These are phyloP conservation scores for Drosophila willistoni DNA, from an alignment of 1,140 invertebrate genomes.

Conservation along the genomic window DNA sequence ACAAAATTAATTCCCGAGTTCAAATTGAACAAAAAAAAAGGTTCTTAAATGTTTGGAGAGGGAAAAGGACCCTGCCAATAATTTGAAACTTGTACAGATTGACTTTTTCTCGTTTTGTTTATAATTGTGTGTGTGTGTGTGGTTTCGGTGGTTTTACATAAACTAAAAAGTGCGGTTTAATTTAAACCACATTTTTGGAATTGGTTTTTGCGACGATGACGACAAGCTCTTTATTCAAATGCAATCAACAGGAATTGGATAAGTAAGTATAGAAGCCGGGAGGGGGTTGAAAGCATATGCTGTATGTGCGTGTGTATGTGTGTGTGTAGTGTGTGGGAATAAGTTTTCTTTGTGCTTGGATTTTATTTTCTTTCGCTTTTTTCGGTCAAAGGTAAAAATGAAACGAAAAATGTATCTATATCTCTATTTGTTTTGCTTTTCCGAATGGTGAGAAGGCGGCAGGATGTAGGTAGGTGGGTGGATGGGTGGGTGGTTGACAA, in stretches of 20 bases:
- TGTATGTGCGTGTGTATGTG: too few species aligned
- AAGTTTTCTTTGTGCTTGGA: constrained; percentile 30
- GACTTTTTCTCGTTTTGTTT: not conserved
- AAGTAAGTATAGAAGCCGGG: not conserved
- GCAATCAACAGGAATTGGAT: constrained; percentile 8
- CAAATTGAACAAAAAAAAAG: too few species aligned
- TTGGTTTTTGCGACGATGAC: not conserved
- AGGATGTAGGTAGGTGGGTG: not conserved
- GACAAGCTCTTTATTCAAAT: constrained; percentile 2
- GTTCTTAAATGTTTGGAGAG: too few species aligned
- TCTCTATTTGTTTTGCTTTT: constrained; percentile 73
- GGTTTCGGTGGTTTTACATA: not conserved
- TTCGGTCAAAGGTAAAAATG: constrained; percentile 61
- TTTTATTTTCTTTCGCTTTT: constrained; percentile 1
- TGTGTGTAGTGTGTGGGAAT: constrained; percentile 6
- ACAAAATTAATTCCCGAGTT: too few species aligned
- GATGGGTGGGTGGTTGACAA: constrained; percentile 42
- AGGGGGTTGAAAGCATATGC: too few species aligned
- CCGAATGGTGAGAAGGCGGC: constrained; percentile 9
- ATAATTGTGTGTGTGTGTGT: not conserved
- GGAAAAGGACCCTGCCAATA: not conserved
- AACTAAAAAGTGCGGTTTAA: constrained; percentile 3
- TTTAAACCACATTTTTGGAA: constrained; percentile 7
- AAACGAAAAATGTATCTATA: constrained; percentile 77
- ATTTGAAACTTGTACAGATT: not conserved